Evolutionary conservation across 2,113 vertebrate species (phyloP).

Genomic region (Pimephales promelas): DNA sequence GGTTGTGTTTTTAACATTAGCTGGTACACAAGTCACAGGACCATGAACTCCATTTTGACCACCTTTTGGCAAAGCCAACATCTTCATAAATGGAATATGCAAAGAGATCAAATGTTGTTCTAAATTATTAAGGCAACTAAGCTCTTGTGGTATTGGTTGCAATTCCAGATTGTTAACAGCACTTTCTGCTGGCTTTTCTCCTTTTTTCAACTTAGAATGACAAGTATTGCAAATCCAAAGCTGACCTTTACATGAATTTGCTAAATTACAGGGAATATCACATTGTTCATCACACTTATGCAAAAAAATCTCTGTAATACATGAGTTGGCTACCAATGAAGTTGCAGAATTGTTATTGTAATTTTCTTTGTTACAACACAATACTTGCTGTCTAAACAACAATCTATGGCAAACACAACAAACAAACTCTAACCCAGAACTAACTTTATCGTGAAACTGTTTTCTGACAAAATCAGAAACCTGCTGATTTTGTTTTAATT

Average conservation of each 20-base stretch:
- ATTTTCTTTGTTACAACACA: not conserved
- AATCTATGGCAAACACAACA: conserved; percentile 7
- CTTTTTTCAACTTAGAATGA: conserved; percentile 24
- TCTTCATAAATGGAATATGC: conserved; percentile 27
- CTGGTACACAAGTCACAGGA: not conserved
- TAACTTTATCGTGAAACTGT: conserved; percentile 20
- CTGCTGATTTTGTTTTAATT: not conserved
- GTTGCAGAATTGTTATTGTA: not conserved
- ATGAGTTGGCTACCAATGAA: not conserved
- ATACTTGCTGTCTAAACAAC: not conserved
- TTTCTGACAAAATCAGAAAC: not conserved
- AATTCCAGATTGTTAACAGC: conserved; percentile 13
- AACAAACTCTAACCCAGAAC: not conserved
- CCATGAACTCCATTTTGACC: conserved; percentile 45
- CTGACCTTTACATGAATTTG: too few species aligned
- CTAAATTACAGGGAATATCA: not conserved
- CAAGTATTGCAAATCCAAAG: conserved; percentile 30
- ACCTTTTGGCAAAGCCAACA: conserved; percentile 32
- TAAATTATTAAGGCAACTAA: too few species aligned
- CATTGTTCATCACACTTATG: not conserved
- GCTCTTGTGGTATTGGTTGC: too few species aligned
- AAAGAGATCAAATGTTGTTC: too few species aligned
- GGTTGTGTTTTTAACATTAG: not conserved
- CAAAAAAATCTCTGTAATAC: conserved; percentile 34
- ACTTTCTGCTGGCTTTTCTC: conserved; percentile 29